Evolutionary conservation across 2,888 invertebrate genomes (phyloP).

Genomic region (Seladonia tumulorum): DNA sequence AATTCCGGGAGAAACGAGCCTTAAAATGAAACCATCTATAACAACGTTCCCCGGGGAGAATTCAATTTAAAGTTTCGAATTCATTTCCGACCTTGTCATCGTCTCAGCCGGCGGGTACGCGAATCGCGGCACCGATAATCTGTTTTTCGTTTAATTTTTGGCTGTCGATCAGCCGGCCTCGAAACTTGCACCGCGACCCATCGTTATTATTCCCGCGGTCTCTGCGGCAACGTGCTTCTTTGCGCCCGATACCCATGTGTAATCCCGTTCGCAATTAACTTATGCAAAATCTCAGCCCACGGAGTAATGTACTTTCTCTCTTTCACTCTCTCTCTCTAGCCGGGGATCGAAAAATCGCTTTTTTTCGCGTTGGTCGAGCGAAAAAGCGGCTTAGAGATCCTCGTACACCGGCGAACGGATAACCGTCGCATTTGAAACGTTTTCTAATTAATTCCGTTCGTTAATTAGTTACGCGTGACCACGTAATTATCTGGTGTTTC

Average conservation of each 20-base stretch:
- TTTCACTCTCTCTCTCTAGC: neutral
- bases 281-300: constrained; percentile 51
- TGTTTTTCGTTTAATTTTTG: constrained; percentile 35
- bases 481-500: constrained; percentile 30
- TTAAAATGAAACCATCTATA: neutral
- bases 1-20: neutral
- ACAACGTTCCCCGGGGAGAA: neutral
- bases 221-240: constrained; percentile 15
- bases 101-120: neutral
- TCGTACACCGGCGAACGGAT: neutral
- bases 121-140: constrained; percentile 10
- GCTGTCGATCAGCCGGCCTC: constrained; percentile 9
- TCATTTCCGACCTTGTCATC: neutral
- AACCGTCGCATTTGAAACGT: constrained; percentile 17
- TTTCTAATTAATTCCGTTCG: constrained; percentile 40
- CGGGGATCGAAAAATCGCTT: constrained; percentile 20
- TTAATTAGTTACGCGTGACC: constrained; percentile 36
- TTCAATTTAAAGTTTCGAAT: constrained; percentile 19
- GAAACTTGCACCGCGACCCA: constrained; percentile 1
- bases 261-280: constrained; percentile 55
- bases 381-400: constrained; percentile 1
- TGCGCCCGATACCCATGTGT: constrained; percentile 20
- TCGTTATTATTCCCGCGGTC: constrained; percentile 20
- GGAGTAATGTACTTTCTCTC: constrained; percentile 19
- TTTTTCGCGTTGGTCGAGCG: neutral